A percentile compares a stretch with the other conserved stretches of the same genome.
Evolutionary conservation across 1,140 invertebrate genomes (phyloP).

Genomic region (Penaeus japonicus): DNA sequence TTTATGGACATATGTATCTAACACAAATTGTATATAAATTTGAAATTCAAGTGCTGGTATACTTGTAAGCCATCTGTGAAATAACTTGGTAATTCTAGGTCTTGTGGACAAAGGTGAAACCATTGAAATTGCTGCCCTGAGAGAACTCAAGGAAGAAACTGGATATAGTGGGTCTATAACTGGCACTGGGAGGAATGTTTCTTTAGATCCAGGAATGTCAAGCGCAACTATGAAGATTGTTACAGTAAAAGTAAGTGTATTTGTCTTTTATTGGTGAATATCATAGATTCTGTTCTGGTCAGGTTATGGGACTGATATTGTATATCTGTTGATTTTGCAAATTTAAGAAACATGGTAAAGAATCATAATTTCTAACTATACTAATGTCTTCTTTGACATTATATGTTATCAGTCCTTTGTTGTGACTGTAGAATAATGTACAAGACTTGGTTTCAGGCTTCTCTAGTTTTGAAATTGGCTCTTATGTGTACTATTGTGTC

Average conservation of each 20-base stretch:
- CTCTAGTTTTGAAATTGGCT: too few relatives aligned
- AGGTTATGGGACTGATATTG: too few relatives aligned
- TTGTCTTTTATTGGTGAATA: background rate
- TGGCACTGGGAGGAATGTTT: background rate
- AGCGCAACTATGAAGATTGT: constrained; percentile 8
- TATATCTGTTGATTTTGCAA: too few relatives aligned
- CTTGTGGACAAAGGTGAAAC: constrained; percentile 11
- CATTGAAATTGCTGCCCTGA: background rate
- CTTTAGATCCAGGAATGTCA: constrained; percentile 14
- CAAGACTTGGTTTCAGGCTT: too few relatives aligned
- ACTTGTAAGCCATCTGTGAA: background rate
- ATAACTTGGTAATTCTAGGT: background rate
- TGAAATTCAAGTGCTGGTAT: background rate
- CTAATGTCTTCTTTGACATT: too few relatives aligned
- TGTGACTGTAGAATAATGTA: too few relatives aligned
- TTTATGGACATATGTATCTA: background rate
- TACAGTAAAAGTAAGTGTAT: background rate
- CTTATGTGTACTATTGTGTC: too few relatives aligned
- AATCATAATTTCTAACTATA: too few relatives aligned
- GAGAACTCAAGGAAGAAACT: constrained; percentile 23
- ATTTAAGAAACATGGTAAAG: too few relatives aligned
- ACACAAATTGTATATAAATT: background rate
- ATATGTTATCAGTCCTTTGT: too few relatives aligned
- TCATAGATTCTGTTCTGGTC: too few relatives aligned
- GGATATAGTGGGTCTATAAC: background rate